Conservation (phyloP, 2,113 vertebrate species). For the Puma concolor region DNA sequence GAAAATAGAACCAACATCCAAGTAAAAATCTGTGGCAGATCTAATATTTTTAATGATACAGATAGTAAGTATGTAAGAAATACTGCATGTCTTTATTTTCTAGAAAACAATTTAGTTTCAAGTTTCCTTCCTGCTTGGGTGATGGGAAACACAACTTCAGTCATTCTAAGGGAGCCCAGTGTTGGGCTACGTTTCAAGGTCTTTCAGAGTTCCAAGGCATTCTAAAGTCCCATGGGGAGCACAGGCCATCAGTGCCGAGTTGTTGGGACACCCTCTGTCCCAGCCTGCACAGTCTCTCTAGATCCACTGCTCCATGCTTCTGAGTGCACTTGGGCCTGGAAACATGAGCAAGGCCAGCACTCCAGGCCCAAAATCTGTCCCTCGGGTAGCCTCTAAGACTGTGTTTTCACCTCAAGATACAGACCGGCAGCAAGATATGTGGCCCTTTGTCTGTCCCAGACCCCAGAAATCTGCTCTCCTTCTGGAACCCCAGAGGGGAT, state of each 20-base stretch:
- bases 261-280: not conserved
- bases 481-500: not conserved
- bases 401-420: not conserved
- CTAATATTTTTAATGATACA: conserved; percentile 39
- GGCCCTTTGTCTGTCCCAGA: not conserved
- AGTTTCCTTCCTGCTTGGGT: not conserved
- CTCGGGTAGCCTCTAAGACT: not conserved
- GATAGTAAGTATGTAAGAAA: not conserved
- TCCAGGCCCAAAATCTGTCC: not conserved
- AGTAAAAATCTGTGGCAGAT: not conserved
- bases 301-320: not conserved
- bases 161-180: not conserved
- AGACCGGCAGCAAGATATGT: not conserved
- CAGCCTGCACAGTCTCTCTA: not conserved
- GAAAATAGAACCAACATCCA: conserved; percentile 4
- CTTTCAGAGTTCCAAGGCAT: not conserved
- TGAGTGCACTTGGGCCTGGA: not conserved
- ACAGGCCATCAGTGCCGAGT: not conserved
- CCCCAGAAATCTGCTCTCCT: not conserved
- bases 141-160: not conserved
- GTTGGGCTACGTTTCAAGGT: not conserved
- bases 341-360: not conserved
- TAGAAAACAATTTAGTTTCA: not conserved
- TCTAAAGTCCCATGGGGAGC: not conserved
- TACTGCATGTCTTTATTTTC: not conserved